phyloP scores from a whole-genome alignment of 2,888 invertebrate species.

The Eupithecia exiguata region DNA sequence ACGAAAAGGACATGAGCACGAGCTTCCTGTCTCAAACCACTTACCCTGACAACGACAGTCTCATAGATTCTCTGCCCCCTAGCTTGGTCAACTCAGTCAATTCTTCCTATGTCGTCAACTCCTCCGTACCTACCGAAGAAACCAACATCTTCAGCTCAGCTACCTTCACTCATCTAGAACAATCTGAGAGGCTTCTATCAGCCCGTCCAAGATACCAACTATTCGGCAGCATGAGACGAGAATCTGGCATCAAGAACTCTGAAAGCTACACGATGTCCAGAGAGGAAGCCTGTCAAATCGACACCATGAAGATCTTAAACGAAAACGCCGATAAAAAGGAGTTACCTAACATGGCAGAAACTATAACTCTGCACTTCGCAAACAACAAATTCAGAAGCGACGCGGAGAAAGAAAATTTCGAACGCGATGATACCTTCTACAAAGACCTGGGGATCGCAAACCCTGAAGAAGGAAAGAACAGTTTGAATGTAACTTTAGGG shows the following conservation, averaged over 20 bases:
- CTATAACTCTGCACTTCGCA: constrained; percentile 73
- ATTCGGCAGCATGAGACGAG: constrained; percentile 69
- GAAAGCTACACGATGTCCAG: constrained; percentile 76
- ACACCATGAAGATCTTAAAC: constrained; percentile 69
- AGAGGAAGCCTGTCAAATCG: constrained; percentile 75
- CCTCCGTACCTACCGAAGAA: constrained; percentile 63
- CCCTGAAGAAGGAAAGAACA: constrained; percentile 64
- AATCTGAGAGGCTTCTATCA: constrained; percentile 71
- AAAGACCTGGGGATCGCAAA: constrained; percentile 70
- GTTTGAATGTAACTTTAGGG: constrained; percentile 72
- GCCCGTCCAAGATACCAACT: constrained; percentile 67
- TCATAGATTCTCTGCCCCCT: constrained; percentile 77
- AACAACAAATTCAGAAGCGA: constrained; percentile 72
- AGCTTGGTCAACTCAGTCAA: constrained; percentile 78
- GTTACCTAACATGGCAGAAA: constrained; percentile 65
- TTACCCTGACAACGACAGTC: constrained; percentile 76
- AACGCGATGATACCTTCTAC: constrained; percentile 74
- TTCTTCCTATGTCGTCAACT: constrained; percentile 72
- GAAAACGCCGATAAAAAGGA: constrained; percentile 72
- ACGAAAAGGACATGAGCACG: constrained; percentile 82
- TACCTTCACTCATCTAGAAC: constrained; percentile 76
- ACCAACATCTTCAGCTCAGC: constrained; percentile 76
- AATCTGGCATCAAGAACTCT: constrained; percentile 63
- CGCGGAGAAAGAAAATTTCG: constrained; percentile 78
- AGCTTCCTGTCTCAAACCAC: constrained; percentile 81